These are phyloP conservation scores for Brachyhypopomus gauderio DNA, from an alignment of 2,113 vertebrate genomes.

Conservation along the genomic window DNA sequence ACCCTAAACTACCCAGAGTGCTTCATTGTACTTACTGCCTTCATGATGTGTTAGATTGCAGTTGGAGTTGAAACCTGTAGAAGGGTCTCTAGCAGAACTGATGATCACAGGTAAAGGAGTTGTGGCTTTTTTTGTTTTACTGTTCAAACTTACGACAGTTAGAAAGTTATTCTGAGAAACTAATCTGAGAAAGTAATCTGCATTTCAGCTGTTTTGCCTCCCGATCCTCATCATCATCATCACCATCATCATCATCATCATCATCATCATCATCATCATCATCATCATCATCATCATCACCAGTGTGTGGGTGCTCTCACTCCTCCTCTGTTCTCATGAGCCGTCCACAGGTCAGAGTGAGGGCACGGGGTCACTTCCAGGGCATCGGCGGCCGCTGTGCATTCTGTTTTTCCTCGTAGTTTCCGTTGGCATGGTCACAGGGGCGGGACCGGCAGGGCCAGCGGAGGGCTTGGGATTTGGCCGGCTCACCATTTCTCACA, in stretches of 20 bases:
- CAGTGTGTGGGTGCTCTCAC: background rate
- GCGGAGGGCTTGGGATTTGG: slow-evolving; percentile 43
- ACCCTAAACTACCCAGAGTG: no score
- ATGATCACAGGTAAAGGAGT: no score
- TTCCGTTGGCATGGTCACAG: slow-evolving; percentile 43
- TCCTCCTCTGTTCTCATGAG: background rate
- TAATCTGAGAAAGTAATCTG: no score
- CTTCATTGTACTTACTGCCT: no score
- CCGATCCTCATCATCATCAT: no score
- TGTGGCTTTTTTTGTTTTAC: no score
- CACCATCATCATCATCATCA: background rate
- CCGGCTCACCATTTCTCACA: slow-evolving; percentile 44
- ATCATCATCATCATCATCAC: background rate
- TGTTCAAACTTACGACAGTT: no score
- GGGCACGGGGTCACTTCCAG: background rate
- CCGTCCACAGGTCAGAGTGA: background rate
- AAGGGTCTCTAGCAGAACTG: no score
- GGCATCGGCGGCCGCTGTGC: background rate
- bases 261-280: background rate
- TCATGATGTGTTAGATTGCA: no score
- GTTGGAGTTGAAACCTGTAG: no score
- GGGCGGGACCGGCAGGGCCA: slow-evolving; percentile 17
- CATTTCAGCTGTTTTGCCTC: background rate
- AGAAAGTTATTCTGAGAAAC: no score
- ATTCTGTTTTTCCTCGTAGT: slow-evolving; percentile 31